Evolutionary conservation across 1,140 invertebrate species (phyloP).

Genomic region (Lasioglossum albipes): DNA sequence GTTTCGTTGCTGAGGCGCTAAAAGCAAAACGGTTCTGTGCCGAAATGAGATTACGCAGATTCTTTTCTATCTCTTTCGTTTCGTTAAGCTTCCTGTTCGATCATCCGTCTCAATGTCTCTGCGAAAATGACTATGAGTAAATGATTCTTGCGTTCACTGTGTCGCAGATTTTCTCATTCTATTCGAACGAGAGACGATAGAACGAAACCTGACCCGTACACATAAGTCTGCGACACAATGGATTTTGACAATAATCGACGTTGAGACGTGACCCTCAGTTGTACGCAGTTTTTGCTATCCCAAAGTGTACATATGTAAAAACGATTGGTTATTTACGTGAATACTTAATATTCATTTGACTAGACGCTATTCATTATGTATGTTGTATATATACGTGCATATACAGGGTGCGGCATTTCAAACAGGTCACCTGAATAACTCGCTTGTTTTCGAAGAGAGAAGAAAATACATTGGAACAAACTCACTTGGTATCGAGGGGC

Average conservation of each 20-base stretch:
- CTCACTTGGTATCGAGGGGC: too few species aligned
- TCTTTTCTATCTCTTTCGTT: constrained; percentile 24
- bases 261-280: constrained; percentile 43
- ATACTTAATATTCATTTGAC: constrained; percentile 69
- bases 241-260: constrained; percentile 61
- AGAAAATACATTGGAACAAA: too few species aligned
- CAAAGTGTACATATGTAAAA: constrained; percentile 53
- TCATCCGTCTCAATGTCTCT: constrained; percentile 30
- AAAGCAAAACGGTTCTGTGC: constrained; percentile 31
- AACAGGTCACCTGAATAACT: too few species aligned
- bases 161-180: not conserved
- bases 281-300: constrained; percentile 36
- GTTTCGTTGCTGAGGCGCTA: constrained; percentile 21
- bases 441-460: too few species aligned
- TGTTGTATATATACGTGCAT: constrained; percentile 40
- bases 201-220: not conserved
- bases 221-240: constrained; percentile 18
- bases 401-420: not conserved
- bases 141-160: constrained; percentile 16
- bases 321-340: constrained; percentile 57
- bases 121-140: not conserved
- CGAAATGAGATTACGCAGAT: constrained; percentile 50
- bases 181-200: not conserved
- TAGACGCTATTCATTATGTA: constrained; percentile 56
- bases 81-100: constrained; percentile 32